phyloP scores from a whole-genome alignment of 2,797 vertebrate genomes.

The Sebastiscus albofasciatus region DNA sequence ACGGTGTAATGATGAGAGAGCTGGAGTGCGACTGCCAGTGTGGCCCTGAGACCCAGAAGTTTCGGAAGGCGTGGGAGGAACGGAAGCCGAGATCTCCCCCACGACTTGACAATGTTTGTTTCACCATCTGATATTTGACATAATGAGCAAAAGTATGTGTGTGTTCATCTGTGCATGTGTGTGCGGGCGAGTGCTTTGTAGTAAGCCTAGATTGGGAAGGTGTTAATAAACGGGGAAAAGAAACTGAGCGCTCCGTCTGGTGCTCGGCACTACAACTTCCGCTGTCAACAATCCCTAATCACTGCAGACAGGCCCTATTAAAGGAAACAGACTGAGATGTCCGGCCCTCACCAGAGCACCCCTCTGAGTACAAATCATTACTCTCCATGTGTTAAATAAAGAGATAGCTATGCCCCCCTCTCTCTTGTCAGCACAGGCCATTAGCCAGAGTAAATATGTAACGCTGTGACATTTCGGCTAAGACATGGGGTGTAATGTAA shows the following conservation, averaged over 20 bases:
- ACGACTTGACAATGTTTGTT: conserved; percentile 64
- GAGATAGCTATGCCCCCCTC: conserved; percentile 46
- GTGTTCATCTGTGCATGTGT: conserved; percentile 15
- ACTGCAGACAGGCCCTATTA: conserved; percentile 76
- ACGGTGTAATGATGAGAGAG: conserved; percentile 67
- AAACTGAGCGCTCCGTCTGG: conserved; percentile 55
- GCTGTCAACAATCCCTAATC: conserved; percentile 79
- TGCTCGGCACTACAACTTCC: conserved; percentile 64
- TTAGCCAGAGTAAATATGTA: conserved; percentile 70
- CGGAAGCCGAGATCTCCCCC: conserved; percentile 43
- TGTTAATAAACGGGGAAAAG: conserved; percentile 64
- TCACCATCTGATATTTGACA: conserved; percentile 72
- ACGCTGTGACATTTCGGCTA: conserved; percentile 62
- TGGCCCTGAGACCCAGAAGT: conserved; percentile 67
- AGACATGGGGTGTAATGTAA: conserved; percentile 18
- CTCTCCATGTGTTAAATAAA: conserved; percentile 65
- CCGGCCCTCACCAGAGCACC: conserved; percentile 62
- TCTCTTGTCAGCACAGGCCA: conserved; percentile 64
- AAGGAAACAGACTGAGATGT: conserved; percentile 69
- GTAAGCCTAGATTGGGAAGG: conserved; percentile 30
- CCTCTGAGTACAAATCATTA: conserved; percentile 76
- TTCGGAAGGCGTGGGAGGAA: conserved; percentile 57
- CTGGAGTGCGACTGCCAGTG: conserved; percentile 56
- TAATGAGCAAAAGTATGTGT: conserved; percentile 63
- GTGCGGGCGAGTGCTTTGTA: conserved; percentile 12